Evolutionary conservation across 2,888 invertebrate species (phyloP), one percentile per base, ranked within the genome.

Genomic region (Macropis europaea): DNA sequence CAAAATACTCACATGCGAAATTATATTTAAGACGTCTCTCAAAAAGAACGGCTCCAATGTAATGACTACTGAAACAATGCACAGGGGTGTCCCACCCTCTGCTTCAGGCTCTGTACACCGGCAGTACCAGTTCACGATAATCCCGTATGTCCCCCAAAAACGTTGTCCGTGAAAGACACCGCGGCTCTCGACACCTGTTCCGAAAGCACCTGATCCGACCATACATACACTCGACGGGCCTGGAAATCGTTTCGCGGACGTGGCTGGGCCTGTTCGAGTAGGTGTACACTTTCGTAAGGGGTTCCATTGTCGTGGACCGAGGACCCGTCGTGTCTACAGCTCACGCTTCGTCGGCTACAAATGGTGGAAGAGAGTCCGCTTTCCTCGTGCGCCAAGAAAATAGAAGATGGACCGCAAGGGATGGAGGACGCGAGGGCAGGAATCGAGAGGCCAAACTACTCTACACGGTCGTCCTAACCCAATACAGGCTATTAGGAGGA

Each of bases 401-500:
- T 43, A 54, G 60, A 62, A 68, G 59, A 66, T 47, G 42, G 38
- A 30, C 34, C 9, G 17, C n/a, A n/a, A 32, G 15, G 17, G 48
- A 48, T 57, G 50, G 48, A 45, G 36, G 19, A 24, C 19, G 34
- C 30, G 28, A 28, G 26, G 42, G 45, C 42, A 34, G 13, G 54
- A 53, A 54, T 43, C 52, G 54, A 59, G 66, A 69, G 72, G 47
- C 64, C 66, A 67, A 76, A 76, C 72, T 69, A 62, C 76, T 70
- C 70, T 73, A 67, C 57, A 76, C 77, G 73, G 50, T 57, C 69
- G 71, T 79, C 71, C 79, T 81, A 81, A 81, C 82, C 81, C 80
- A 82, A 84, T 86, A 86, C 83, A 81, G 82, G 82, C 85, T 87
- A 87, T 87, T 87, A 86, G 83, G 84, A 82, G 82, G 82, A 83